Percentiles rank a stretch among this genome's conserved stretches.
phyloP scores from a whole-genome alignment of 2,113 vertebrate genomes.

The Brienomyrus brachyistius region DNA sequence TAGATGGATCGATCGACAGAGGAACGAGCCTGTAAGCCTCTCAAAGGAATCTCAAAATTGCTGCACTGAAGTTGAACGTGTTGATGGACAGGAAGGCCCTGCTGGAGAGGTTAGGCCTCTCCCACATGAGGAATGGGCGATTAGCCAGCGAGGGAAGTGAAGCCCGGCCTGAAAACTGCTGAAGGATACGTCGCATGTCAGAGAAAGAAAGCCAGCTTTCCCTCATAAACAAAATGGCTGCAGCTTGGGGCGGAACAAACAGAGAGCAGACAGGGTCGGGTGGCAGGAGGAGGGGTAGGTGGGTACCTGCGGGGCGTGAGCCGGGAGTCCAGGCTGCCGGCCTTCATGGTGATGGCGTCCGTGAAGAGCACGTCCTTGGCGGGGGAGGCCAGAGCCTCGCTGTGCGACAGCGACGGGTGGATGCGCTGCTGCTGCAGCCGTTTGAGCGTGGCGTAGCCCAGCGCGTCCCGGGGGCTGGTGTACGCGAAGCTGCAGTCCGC shows the following conservation, averaged over 20 bases:
- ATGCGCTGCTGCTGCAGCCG: constrained; percentile 77
- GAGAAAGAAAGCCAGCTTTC: not conserved
- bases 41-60: not conserved
- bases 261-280: not conserved
- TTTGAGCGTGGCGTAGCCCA: constrained; percentile 76
- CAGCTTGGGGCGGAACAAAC: not conserved
- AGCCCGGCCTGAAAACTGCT: not conserved
- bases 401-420: constrained; percentile 75
- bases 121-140: not conserved
- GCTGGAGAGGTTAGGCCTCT: not conserved
- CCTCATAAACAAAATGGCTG: not conserved
- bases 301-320: constrained; percentile 73
- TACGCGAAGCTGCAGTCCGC: constrained; percentile 76
- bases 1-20: not conserved
- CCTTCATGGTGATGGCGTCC: constrained; percentile 83
- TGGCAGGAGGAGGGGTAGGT: not conserved
- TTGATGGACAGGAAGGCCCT: not conserved
- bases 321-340: constrained; percentile 72
- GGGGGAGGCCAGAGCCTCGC: constrained; percentile 75
- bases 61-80: not conserved
- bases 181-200: not conserved
- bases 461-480: constrained; percentile 74
- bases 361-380: constrained; percentile 79
- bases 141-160: not conserved
- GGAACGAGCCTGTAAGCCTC: not conserved